phyloP scores from a whole-genome alignment of 2,888 invertebrate genomes.

The Spatulosminthurus flaviceps region DNA sequence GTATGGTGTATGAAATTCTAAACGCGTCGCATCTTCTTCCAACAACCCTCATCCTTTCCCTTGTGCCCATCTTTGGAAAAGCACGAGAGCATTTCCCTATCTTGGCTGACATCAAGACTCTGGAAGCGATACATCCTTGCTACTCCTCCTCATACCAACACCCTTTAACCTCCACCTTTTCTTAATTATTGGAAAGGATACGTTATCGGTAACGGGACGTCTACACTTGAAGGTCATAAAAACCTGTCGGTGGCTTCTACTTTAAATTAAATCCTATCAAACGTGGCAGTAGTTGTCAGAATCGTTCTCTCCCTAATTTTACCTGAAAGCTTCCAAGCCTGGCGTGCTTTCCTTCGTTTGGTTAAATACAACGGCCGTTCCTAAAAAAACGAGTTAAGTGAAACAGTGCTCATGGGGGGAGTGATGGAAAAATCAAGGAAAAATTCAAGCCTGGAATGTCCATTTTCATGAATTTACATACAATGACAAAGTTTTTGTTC shows the following conservation, averaged over 20 bases:
- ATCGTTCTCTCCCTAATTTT: too few species aligned
- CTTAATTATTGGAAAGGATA: slow-evolving; percentile 29
- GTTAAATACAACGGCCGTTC: too few species aligned
- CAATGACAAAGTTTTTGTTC: neutral
- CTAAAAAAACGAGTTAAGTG: too few species aligned
- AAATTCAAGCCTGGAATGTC: neutral
- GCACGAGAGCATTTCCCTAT: neutral
- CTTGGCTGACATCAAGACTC: neutral
- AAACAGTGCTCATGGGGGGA: too few species aligned
- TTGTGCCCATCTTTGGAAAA: slow-evolving; percentile 34
- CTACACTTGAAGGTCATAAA: slow-evolving; percentile 18
- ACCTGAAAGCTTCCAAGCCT: too few species aligned
- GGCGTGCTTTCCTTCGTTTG: too few species aligned
- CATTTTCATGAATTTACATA: neutral
- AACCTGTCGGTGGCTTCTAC: neutral
- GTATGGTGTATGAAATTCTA: slow-evolving; percentile 16
- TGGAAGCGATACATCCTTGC: neutral
- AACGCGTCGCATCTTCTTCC: slow-evolving; percentile 20
- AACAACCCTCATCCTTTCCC: slow-evolving; percentile 11
- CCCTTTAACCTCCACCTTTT: slow-evolving; percentile 25
- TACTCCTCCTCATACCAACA: slow-evolving; percentile 8
- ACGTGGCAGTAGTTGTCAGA: neutral
- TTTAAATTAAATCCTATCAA: neutral
- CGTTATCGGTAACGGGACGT: neutral
- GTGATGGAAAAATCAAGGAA: too few species aligned